Evolutionary conservation across 2,797 vertebrate genomes (phyloP).

Genomic region (Coregonus sp.): DNA sequence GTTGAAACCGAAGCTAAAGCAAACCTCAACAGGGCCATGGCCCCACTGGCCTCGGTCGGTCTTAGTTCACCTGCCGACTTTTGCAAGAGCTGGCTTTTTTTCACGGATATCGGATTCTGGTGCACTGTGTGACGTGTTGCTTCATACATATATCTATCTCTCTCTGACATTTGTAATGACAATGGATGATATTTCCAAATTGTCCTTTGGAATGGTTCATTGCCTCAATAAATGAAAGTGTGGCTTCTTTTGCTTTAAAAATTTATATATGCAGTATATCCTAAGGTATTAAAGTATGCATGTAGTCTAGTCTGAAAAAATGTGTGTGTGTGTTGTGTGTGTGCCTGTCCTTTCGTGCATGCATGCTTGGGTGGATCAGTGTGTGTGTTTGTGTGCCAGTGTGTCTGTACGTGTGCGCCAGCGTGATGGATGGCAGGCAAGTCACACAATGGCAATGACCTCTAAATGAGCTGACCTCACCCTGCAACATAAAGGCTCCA

Average conservation of each 20-base stretch:
- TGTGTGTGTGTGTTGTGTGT: too few species aligned
- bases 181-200: too few species aligned
- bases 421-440: background rate
- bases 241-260: too few species aligned
- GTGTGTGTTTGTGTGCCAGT: constrained; percentile 8
- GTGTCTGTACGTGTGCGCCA: background rate
- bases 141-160: background rate
- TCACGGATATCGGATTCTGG: constrained; percentile 77
- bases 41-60: constrained; percentile 56
- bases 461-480: constrained; percentile 23
- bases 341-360: too few species aligned
- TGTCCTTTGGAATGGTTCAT: too few species aligned
- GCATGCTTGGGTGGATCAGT: too few species aligned
- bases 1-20: constrained; percentile 80
- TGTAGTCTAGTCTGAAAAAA: too few species aligned
- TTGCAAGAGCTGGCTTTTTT: constrained; percentile 63
- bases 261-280: too few species aligned
- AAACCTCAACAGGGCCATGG: constrained; percentile 65
- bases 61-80: constrained; percentile 62
- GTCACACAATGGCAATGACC: constrained; percentile 24
- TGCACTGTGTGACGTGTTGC: background rate
- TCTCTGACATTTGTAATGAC: too few species aligned
- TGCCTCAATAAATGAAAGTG: too few species aligned
- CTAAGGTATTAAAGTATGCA: too few species aligned
- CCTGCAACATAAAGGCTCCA: constrained; percentile 28